phyloP scores from a whole-genome alignment of 1,140 invertebrate species.

The Galleria mellonella region DNA sequence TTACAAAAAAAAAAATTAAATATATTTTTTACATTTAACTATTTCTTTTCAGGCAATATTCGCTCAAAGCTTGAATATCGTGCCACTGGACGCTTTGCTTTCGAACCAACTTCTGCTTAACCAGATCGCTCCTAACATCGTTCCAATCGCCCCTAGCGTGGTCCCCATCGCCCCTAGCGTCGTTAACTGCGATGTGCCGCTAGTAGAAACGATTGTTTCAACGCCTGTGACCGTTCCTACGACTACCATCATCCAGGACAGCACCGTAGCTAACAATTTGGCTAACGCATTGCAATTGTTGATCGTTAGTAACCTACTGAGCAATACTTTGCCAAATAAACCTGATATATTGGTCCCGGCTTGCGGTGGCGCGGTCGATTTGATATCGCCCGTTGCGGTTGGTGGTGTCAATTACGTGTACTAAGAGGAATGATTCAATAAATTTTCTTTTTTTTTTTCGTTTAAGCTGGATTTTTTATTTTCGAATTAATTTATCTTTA shows the following conservation, averaged over 20 bases:
- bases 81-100: conserved; percentile 21
- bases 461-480: not conserved
- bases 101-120: conserved; percentile 29
- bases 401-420: not conserved
- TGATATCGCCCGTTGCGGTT: not conserved
- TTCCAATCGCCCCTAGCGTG: conserved; percentile 3
- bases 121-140: conserved; percentile 3
- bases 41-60: not conserved
- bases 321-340: conserved; percentile 32
- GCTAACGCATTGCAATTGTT: conserved; percentile 52
- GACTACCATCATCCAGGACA: conserved; percentile 47
- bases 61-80: conserved; percentile 17
- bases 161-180: not conserved
- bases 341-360: not conserved
- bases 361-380: not conserved
- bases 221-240: conserved; percentile 12
- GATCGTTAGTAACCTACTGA: conserved; percentile 46
- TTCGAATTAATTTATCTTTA: not conserved
- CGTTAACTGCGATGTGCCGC: not conserved
- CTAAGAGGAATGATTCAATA: not conserved
- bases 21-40: not conserved
- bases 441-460: not conserved
- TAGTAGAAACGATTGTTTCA: conserved; percentile 6
- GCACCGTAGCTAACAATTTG: conserved; percentile 47
- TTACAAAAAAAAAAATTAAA: too few relatives aligned